These are phyloP conservation scores for Andrena haemorrhoa DNA, from an alignment of 2,888 invertebrate species.

Conservation along the genomic window DNA sequence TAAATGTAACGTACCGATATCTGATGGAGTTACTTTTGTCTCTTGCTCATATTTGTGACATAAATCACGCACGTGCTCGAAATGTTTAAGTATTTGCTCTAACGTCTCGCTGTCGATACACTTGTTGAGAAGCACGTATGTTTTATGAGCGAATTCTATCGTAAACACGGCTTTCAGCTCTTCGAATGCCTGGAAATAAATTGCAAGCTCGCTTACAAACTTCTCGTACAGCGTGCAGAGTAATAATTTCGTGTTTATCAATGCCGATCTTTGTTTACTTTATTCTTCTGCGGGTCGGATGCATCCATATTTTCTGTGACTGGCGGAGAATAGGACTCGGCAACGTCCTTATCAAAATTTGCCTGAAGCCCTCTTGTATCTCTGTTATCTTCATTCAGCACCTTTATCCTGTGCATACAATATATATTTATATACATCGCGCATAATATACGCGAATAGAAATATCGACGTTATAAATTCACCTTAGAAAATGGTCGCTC, in stretches of 20 bases:
- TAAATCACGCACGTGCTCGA: slow-evolving; percentile 90
- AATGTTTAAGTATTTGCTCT: slow-evolving; percentile 91
- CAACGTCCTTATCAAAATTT: slow-evolving; percentile 84
- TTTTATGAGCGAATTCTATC: slow-evolving; percentile 92
- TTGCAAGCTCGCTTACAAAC: not conserved
- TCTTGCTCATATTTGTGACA: slow-evolving; percentile 91
- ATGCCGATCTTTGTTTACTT: slow-evolving; percentile 66
- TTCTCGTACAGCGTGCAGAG: not conserved
- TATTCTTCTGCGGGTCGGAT: slow-evolving; percentile 79
- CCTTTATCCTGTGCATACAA: slow-evolving; percentile 34
- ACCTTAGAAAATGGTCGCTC: slow-evolving; percentile 50
- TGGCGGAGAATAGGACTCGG: slow-evolving; percentile 88
- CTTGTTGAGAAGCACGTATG: slow-evolving; percentile 91
- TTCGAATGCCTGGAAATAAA: slow-evolving; percentile 88
- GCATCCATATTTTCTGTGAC: slow-evolving; percentile 75
- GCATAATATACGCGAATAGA: not conserved
- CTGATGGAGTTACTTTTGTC: slow-evolving; percentile 75
- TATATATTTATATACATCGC: not conserved
- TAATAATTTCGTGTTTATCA: not conserved
- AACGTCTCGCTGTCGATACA: slow-evolving; percentile 90
- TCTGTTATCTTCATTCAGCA: slow-evolving; percentile 40
- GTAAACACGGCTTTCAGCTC: slow-evolving; percentile 94
- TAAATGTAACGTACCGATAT: slow-evolving; percentile 43
- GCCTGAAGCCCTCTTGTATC: slow-evolving; percentile 54
- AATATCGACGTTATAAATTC: slow-evolving; percentile 3